Base-by-base conservation (phyloP, 2,113 vertebrate species). In the Monarcha castaneiventris region DNA sequence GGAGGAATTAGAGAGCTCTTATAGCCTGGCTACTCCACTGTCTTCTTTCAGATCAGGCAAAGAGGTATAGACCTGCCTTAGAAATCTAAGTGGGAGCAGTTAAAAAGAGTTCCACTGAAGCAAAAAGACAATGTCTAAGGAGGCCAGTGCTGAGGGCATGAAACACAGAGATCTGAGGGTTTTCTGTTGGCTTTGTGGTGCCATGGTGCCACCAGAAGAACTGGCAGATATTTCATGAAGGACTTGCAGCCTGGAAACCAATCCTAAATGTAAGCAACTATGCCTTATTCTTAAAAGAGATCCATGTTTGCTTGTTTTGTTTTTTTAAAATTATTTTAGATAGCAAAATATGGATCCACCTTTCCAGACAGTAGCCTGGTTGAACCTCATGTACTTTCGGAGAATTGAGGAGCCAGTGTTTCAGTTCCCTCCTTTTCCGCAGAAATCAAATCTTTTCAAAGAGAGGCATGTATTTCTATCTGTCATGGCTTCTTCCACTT, bases 221-320 rank as follows among this genome's bases (percentile, higher is more conserved):
- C 3, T 41, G 68, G 7, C 8, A 90, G 41, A n/a, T 73, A 41
- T 30, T 73, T 43, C 7, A 26, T 23, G 39, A 83, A 85, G 6
- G 21, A 41, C 58, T 22, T 84, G 16, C 26, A 81, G n/a, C 13
- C 26, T 62, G 20, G 20, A 90, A 87, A 58, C 5, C 6, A 37
- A 20, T 35, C 20, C 33, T 71, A 66, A 81, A 71, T 55, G 7
- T 17, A 59, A 76, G 26, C 29, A 71, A 35, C 25, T 41, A 10
- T 39, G 9, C 2, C 11, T 7, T 66, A 3, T 37, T 80, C 22
- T 56, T 61, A 48, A 71, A 49, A 75, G 9, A 59, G 9, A 4
- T 59, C 0, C 1, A n/a, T 25, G 4, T 39, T 56, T 30, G 7
- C 33, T 33, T n/a, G 4, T 4, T 32, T 6, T 39, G 52, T 9